Percentiles rank a stretch among this genome's conserved stretches.
Conservation (phyloP, 2,888 invertebrate species). For the Drosophila robusta region DNA sequence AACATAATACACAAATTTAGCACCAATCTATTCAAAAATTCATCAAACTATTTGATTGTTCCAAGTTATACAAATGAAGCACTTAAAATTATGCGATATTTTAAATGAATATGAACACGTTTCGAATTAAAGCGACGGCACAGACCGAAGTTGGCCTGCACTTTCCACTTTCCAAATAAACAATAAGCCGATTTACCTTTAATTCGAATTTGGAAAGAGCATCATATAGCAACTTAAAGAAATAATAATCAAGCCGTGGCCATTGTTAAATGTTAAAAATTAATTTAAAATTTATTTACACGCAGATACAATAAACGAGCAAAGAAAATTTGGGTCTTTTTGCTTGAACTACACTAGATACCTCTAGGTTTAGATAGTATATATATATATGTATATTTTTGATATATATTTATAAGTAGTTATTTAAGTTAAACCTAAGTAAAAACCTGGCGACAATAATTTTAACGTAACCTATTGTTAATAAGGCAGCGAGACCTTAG, state of each 20-base stretch:
- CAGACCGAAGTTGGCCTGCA: conserved; percentile 24
- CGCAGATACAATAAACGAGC: conserved; percentile 78
- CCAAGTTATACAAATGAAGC: conserved; percentile 80
- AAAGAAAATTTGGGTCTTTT: conserved; percentile 74
- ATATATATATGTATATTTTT: conserved; percentile 34
- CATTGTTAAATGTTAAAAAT: conserved; percentile 62
- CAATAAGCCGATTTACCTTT: conserved; percentile 2
- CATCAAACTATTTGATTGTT: conserved; percentile 82
- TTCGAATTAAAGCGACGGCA: conserved; percentile 43
- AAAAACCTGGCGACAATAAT: too few relatives aligned
- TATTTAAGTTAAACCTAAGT: too few relatives aligned
- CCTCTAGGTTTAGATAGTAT: conserved; percentile 57
- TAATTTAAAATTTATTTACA: conserved; percentile 78
- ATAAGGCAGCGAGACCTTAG: too few relatives aligned
- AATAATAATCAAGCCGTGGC: conserved; percentile 70
- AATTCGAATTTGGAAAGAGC: conserved; percentile 22
- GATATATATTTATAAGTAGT: conserved; percentile 58
- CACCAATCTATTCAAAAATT: conserved; percentile 84
- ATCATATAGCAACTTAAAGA: conserved; percentile 53
- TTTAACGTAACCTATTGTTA: too few relatives aligned
- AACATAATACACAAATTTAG: conserved; percentile 79
- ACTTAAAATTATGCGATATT: conserved; percentile 68
- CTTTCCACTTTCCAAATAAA: conserved; percentile 26
- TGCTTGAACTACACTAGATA: conserved; percentile 72
- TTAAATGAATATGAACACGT: conserved; percentile 70